These are phyloP conservation scores for Drosophila kohkoa DNA, from an alignment of 1,140 invertebrate species.

Conservation along the genomic window DNA sequence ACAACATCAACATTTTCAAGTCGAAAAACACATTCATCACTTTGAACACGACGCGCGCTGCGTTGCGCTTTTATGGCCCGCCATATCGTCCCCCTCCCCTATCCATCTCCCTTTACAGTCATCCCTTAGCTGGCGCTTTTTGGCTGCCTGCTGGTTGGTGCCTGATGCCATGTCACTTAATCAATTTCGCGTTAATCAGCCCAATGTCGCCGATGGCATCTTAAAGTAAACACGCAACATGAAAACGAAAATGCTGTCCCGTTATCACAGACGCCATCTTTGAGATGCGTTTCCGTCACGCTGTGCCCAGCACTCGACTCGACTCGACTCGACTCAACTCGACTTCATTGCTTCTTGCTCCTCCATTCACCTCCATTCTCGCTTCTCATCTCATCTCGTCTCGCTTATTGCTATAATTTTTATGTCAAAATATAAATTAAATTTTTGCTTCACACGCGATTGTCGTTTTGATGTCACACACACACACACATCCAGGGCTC, in stretches of 20 bases:
- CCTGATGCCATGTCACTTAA: slow-evolving; percentile 70
- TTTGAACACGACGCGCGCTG: slow-evolving; percentile 32
- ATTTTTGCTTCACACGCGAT: slow-evolving; percentile 82
- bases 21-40: slow-evolving; percentile 53
- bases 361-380: too few species aligned
- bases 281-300: slow-evolving; percentile 55
- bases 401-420: slow-evolving; percentile 81
- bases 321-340: not conserved
- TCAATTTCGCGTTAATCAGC: slow-evolving; percentile 82
- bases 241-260: slow-evolving; percentile 43
- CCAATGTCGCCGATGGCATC: slow-evolving; percentile 75
- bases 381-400: not conserved
- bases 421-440: slow-evolving; percentile 84
- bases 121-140: not conserved
- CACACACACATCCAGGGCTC: slow-evolving; percentile 35
- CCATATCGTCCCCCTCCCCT: not conserved
- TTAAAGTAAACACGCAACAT: slow-evolving; percentile 67
- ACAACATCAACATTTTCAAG: slow-evolving; percentile 3
- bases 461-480: slow-evolving; percentile 80
- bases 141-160: slow-evolving; percentile 30
- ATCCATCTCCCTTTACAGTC: not conserved
- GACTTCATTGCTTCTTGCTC: not conserved
- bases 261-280: slow-evolving; percentile 64
- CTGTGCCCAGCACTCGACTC: slow-evolving; percentile 8
- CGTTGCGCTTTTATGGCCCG: slow-evolving; percentile 36